Evolutionary conservation across 1,140 invertebrate genomes (phyloP).

Genomic region (Rhagoletis pomonella): DNA sequence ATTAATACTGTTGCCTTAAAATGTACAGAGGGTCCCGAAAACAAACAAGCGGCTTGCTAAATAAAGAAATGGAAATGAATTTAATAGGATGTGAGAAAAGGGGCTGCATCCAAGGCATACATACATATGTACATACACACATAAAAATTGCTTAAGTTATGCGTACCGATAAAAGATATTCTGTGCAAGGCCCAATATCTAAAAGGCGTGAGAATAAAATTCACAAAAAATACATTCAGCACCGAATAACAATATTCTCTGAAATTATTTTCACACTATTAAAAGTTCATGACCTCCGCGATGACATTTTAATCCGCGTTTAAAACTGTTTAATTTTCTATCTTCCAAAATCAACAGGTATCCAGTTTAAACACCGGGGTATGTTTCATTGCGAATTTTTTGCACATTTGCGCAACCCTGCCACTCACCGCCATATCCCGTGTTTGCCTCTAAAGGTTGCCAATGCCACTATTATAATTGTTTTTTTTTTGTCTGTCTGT

Average conservation of each 20-base stretch:
- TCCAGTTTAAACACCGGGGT: neutral
- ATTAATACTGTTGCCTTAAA: constrained; percentile 30
- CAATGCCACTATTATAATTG: neutral
- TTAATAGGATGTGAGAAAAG: constrained; percentile 18
- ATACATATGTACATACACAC: neutral
- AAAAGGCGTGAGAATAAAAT: constrained; percentile 13
- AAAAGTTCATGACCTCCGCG: neutral
- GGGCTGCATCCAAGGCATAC: neutral
- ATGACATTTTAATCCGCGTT: constrained; percentile 1
- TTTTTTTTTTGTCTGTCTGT: neutral
- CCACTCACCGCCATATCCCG: neutral
- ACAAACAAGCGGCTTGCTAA: neutral
- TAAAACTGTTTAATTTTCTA: neutral
- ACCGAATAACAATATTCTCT: neutral
- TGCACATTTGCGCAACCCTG: neutral
- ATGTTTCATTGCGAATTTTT: neutral
- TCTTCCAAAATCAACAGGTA: constrained; percentile 32
- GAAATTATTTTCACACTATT: neutral
- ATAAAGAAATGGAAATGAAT: constrained; percentile 19
- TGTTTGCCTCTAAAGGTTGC: neutral
- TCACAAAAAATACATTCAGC: neutral
- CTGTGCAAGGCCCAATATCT: neutral
- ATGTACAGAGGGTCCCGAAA: neutral
- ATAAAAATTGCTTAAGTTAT: neutral
- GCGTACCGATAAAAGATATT: neutral